Evolutionary conservation across 1,140 invertebrate genomes (phyloP).

Genomic region (Dinothrombium tinctorium): DNA sequence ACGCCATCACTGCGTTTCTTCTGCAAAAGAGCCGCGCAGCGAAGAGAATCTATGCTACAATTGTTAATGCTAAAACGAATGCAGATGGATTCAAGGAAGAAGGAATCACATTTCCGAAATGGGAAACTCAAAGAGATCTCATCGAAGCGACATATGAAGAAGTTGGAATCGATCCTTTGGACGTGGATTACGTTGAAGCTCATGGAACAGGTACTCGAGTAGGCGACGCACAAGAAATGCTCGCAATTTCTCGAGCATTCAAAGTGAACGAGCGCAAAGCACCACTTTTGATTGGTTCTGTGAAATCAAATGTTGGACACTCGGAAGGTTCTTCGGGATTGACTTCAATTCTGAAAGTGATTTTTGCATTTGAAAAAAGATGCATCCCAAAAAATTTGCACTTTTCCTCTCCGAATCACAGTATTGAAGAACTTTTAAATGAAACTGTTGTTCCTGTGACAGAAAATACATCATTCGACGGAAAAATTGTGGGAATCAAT

Average conservation of each 20-base stretch:
- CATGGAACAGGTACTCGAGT: constrained; percentile 31
- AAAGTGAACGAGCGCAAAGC: constrained; percentile 33
- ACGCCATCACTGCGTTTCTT: constrained; percentile 26
- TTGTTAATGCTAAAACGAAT: constrained; percentile 55
- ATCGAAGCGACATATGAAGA: constrained; percentile 18
- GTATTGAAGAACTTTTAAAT: constrained; percentile 31
- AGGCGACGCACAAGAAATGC: constrained; percentile 87
- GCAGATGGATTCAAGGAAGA: constrained; percentile 65
- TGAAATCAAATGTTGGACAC: constrained; percentile 84
- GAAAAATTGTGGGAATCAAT: constrained; percentile 63
- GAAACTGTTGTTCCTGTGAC: constrained; percentile 44
- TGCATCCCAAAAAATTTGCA: constrained; percentile 29
- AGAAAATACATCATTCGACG: constrained; percentile 31
- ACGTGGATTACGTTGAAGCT: constrained; percentile 21
- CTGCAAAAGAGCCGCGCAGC: constrained; percentile 24
- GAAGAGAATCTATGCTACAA: constrained; percentile 24
- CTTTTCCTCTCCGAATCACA: constrained; percentile 26
- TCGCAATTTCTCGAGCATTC: constrained; percentile 71
- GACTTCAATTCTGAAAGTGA: constrained; percentile 22
- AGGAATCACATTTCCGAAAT: constrained; percentile 34
- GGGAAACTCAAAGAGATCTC: constrained; percentile 16
- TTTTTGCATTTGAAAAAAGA: constrained; percentile 26
- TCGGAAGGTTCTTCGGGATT: constrained; percentile 66
- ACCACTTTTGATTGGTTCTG: constrained; percentile 57
- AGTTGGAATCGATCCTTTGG: constrained; percentile 17